Base-by-base conservation (phyloP, 2,113 vertebrate genomes). In the Athene cunicularia region DNA sequence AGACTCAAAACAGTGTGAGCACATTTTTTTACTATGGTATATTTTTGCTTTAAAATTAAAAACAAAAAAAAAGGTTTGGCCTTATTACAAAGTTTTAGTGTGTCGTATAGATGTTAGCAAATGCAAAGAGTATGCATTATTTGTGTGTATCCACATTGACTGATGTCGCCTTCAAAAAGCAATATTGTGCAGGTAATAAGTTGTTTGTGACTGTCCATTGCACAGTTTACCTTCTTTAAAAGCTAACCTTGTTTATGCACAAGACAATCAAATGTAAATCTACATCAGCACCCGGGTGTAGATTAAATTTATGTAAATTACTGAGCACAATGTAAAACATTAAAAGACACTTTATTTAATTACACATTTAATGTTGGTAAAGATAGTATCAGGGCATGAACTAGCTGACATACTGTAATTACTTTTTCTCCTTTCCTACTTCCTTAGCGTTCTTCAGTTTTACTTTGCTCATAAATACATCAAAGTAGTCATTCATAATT, bases 181-280 rank as follows among this genome's bases (percentile, higher is more conserved):
- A 98, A 98, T 98, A 98, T 97, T 92, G 95, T 98, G 97, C 98
- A 98, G 97, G 98, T 98, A 98, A 97, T 95, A 97, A 62, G 97
- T 95, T 98, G 96, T 98, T 96, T 97, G 98, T 98, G 97, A 98
- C 97, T 98, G 97, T 98, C 97, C 97, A 95, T 98, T 95, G 98
- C 98, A 97, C 98, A 98, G 96, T 98, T 98, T 95, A 97, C 95
- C 96, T 96, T 97, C 95, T 97, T 91, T 82, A 92, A 97, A 98
- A 98, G 96, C 95, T 98, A 96, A 98, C 95, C 96, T 98, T 97
- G 95, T 97, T 98, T 98, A 98, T 98, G 98, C 98, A 98, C 97
- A 98, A 98, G 98, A 98, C 98, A 98, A 98, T 98, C 98, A 98
- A 97, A 97, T 96, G 92, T 90, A 96, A 95, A 85, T 98, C 97